Base-by-base conservation (phyloP, 2,797 vertebrate genomes). In the Acanthurus lineatus region DNA sequence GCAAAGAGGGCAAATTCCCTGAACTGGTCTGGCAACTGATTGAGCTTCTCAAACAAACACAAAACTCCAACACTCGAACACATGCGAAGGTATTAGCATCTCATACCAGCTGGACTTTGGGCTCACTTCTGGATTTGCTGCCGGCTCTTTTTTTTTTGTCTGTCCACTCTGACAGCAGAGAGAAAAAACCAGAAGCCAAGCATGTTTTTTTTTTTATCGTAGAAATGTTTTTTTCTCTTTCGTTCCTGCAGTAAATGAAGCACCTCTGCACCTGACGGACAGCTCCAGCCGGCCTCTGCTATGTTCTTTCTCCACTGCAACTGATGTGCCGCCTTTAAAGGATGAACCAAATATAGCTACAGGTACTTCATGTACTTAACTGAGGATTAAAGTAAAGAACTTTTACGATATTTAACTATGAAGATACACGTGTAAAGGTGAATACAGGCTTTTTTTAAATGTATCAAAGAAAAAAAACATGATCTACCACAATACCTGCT, bases 101-200 rank as follows among this genome's bases (percentile, higher is more conserved):
- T 78, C 35, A 42, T 17, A 88, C 77, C 60, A 79, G 45, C 66
- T 76, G 65, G 47, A 74, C 52, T 69, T 42, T 9, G 11, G 4
- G 32, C 56, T 73, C 68, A 74, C 51, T 68, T 71, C 28, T 62
- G 77, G 49, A 84, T 86, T 70, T 1, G 49, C 82, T 76, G 17
- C 16, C 20, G 56, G 84, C 83, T 58, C 63, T 25, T 58, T 38
- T 69, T 25, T 58, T 38, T 69, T 60, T 58, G 17, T 73, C 69
- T 64, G 35, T 76, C 67, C 72, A 72, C 52, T 74, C 56, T 32
- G 32, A 28, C 74, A 86, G 57, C 79, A 91, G 80, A 91, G 66
- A 84, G 74, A 88, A 85, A 88, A 85, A 85, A 72, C 40, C n/a
- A 58, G 64, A 82, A 48, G 35, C 51, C 19, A 48, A 20, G 6